phyloP scores from a whole-genome alignment of 2,113 vertebrate genomes.

The Phyllopteryx taeniolatus region DNA sequence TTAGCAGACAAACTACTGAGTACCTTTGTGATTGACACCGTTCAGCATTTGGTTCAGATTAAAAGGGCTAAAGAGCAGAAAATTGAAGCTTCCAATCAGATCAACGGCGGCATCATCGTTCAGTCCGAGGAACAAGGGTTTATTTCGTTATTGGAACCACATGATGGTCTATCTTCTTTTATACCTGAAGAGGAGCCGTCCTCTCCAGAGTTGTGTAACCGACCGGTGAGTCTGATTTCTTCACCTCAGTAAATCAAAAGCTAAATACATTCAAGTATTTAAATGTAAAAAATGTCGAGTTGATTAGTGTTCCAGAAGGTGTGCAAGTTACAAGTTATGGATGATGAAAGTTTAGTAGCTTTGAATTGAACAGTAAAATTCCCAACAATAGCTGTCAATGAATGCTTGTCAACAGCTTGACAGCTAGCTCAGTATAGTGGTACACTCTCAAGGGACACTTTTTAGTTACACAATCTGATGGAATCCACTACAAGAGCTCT shows the following conservation, averaged over 20 bases:
- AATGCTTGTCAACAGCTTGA: no score
- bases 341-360: no score
- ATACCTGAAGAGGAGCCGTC: conserved; percentile 84
- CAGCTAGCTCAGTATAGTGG: no score
- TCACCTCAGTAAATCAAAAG: background rate
- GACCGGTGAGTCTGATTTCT: conserved; percentile 79
- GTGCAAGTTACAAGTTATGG: no score
- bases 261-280: background rate
- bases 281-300: background rate
- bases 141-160: conserved; percentile 58
- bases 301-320: background rate
- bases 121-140: conserved; percentile 42
- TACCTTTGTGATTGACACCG: conserved; percentile 81
- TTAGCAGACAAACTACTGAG: conserved; percentile 82
- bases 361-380: no score
- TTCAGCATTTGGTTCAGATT: conserved; percentile 83
- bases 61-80: conserved; percentile 83
- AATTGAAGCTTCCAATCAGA: conserved; percentile 73
- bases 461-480: no score
- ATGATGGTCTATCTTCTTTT: conserved; percentile 68
- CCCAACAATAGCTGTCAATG: no score
- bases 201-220: conserved; percentile 88
- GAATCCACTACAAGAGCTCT: no score
- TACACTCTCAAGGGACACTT: no score
- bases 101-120: conserved; percentile 40